Conservation (phyloP, 2,797 vertebrate genomes). For the Holocentrus rufus region DNA sequence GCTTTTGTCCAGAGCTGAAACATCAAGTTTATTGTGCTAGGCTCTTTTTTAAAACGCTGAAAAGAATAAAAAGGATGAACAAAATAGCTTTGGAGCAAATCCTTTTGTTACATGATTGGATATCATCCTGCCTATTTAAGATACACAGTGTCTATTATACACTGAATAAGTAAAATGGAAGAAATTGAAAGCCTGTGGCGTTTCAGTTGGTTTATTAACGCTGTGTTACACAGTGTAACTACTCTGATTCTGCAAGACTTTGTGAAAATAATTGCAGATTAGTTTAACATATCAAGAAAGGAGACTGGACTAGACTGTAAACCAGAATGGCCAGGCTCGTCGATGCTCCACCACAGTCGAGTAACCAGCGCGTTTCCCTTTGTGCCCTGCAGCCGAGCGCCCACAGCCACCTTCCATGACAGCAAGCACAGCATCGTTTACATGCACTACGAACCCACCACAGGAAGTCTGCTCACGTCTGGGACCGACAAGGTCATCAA, state of each 20-base stretch:
- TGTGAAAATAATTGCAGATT: too few species aligned
- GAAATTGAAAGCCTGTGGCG: background rate
- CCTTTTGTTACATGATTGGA: too few species aligned
- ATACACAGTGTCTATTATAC: background rate
- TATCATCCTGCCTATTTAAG: background rate
- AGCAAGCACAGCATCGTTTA: conserved; percentile 94
- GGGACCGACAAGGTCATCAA: conserved; percentile 96
- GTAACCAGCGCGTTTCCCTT: background rate
- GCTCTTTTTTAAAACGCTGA: too few species aligned
- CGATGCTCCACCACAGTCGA: background rate
- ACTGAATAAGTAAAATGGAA: background rate
- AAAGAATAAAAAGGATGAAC: too few species aligned
- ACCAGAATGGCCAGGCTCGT: background rate
- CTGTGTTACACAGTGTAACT: background rate
- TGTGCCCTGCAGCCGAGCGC: conserved; percentile 86
- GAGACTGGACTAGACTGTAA: too few species aligned
- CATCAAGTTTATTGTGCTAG: too few species aligned
- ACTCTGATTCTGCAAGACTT: background rate
- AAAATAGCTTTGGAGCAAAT: too few species aligned
- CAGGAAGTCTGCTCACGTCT: conserved; percentile 92
- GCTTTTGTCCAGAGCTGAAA: too few species aligned
- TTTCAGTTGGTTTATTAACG: background rate
- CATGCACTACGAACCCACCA: conserved; percentile 95
- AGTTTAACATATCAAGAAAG: too few species aligned
- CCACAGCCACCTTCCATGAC: conserved; percentile 97